A percentile compares a stretch with the other conserved stretches of the same genome.
Evolutionary conservation across 2,888 invertebrate genomes (phyloP).

Genomic region (Autographa pulchrina): DNA sequence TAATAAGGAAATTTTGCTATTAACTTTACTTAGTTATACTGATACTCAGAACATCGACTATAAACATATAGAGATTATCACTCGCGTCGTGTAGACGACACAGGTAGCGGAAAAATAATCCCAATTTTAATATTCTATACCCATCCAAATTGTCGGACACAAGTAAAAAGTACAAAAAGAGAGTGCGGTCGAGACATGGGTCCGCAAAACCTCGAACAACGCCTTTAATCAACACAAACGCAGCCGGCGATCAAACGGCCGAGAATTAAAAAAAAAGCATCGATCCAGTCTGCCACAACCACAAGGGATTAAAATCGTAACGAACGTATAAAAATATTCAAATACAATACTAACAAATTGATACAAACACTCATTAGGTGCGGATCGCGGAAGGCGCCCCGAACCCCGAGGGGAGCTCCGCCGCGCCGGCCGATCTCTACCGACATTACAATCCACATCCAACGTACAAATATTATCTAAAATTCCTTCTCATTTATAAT

Average conservation of each 20-base stretch:
- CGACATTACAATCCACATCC: constrained; percentile 89
- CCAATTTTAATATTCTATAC: constrained; percentile 54
- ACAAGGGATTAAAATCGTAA: constrained; percentile 88
- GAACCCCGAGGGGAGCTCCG: constrained; percentile 57
- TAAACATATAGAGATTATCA: constrained; percentile 48
- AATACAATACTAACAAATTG: constrained; percentile 90
- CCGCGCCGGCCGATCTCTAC: constrained; percentile 75
- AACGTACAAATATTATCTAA: constrained; percentile 90
- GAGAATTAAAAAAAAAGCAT: constrained; percentile 83
- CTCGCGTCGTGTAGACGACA: constrained; percentile 34
- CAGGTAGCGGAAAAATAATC: constrained; percentile 45
- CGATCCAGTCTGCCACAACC: constrained; percentile 82
- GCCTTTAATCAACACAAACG: constrained; percentile 83
- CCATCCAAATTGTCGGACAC: constrained; percentile 51
- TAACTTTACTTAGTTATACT: constrained; percentile 43
- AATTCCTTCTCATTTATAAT: constrained; percentile 90
- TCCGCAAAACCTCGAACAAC: constrained; percentile 70
- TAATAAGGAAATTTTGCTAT: constrained; percentile 46
- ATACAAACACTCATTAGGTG: constrained; percentile 89
- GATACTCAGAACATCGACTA: constrained; percentile 36
- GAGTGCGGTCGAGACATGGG: constrained; percentile 61
- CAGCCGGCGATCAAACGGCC: constrained; percentile 80
- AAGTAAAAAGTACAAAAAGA: constrained; percentile 61
- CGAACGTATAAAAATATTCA: constrained; percentile 89
- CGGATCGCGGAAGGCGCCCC: constrained; percentile 82